These are phyloP conservation scores for Drosophila yakuba DNA, from an alignment of 1,140 invertebrate genomes.

Conservation along the genomic window DNA sequence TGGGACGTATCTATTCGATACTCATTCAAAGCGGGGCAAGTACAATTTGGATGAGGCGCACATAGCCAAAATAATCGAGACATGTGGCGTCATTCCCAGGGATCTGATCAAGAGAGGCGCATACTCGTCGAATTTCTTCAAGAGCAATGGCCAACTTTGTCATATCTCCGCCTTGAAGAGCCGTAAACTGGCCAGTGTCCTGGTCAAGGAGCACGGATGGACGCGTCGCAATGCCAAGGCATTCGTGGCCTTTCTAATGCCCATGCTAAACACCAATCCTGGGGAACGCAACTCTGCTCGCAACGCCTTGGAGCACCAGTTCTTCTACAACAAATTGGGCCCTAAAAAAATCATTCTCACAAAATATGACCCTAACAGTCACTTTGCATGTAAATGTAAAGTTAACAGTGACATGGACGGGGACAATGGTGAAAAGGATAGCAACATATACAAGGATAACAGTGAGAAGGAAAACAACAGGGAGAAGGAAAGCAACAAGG, in stretches of 20 bases:
- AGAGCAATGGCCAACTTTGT: slow-evolving; percentile 93
- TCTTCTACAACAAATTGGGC: too few species aligned
- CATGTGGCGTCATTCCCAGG: slow-evolving; percentile 96
- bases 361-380: too few species aligned
- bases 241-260: slow-evolving; percentile 95
- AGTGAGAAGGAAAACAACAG: too few species aligned
- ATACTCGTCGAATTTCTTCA: slow-evolving; percentile 96
- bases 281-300: slow-evolving; percentile 93
- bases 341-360: too few species aligned
- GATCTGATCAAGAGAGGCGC: slow-evolving; percentile 94
- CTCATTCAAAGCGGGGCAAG: slow-evolving; percentile 92
- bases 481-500: too few species aligned
- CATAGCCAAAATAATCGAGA: slow-evolving; percentile 98
- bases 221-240: slow-evolving; percentile 90
- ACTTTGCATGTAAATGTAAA: too few species aligned
- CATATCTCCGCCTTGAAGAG: slow-evolving; percentile 95
- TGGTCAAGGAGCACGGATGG: slow-evolving; percentile 97
- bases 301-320: slow-evolving; percentile 86
- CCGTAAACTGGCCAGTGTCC: slow-evolving; percentile 94
- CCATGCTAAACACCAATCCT: slow-evolving; percentile 97
- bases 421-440: too few species aligned
- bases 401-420: too few species aligned
- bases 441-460: too few species aligned
- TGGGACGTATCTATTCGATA: slow-evolving; percentile 99
- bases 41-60: slow-evolving; percentile 98